A percentile compares a stretch with the other conserved stretches of the same genome.
phyloP scores from a whole-genome alignment of 2,797 vertebrate genomes.

The Octomys mimax region DNA sequence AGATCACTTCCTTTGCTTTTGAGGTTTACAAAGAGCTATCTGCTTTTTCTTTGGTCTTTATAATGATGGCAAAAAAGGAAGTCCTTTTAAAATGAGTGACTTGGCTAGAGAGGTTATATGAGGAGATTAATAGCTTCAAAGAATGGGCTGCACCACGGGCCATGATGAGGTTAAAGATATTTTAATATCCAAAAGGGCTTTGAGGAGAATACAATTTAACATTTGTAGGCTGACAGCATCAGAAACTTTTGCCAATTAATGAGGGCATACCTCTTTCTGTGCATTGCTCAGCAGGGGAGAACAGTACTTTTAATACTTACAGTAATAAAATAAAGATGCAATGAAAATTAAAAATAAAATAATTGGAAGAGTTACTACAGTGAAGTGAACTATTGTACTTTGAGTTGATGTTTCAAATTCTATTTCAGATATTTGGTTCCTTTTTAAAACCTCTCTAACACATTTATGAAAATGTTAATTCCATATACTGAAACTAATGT shows the following conservation, averaged over 20 bases:
- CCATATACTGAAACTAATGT: background rate
- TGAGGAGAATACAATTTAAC: constrained; percentile 69
- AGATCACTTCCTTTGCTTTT: constrained; percentile 79
- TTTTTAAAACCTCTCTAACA: constrained; percentile 5
- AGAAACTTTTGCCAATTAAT: constrained; percentile 65
- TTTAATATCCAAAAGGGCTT: constrained; percentile 75
- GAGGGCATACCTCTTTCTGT: constrained; percentile 43
- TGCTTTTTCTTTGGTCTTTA: constrained; percentile 76
- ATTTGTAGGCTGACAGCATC: constrained; percentile 57
- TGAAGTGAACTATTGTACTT: background rate
- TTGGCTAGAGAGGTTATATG: constrained; percentile 70
- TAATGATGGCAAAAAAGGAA: constrained; percentile 72
- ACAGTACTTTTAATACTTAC: background rate
- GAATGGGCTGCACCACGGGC: constrained; percentile 20
- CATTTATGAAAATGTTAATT: constrained; percentile 37
- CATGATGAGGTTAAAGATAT: constrained; percentile 78
- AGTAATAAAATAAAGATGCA: constrained; percentile 44
- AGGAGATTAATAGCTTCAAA: constrained; percentile 79
- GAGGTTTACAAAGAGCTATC: constrained; percentile 78
- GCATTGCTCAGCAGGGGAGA: constrained; percentile 34
- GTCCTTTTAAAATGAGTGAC: constrained; percentile 73
- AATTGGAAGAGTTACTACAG: background rate
- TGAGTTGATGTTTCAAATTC: background rate
- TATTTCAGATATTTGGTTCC: constrained; percentile 14
- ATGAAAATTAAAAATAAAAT: constrained; percentile 49